A percentile compares a stretch with the other conserved stretches of the same genome.
These are phyloP conservation scores for Drosophila sechellia DNA, from an alignment of 1,140 invertebrate species.

Conservation along the genomic window DNA sequence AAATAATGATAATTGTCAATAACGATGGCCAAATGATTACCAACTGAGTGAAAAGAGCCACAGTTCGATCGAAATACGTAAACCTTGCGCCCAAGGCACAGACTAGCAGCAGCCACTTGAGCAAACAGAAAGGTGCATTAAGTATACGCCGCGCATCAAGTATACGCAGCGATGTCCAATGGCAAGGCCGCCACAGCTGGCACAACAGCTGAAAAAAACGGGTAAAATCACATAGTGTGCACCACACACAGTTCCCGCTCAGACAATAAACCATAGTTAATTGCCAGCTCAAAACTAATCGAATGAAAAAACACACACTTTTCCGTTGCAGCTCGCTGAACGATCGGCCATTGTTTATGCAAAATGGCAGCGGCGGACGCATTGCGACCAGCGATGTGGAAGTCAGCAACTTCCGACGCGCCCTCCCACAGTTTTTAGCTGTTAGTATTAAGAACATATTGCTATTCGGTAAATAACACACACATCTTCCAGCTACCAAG, in stretches of 20 bases:
- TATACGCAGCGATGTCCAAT: constrained; percentile 63
- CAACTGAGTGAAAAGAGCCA: constrained; percentile 24
- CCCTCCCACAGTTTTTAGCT: constrained; percentile 87
- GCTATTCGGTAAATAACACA: constrained; percentile 85
- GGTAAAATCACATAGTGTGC: constrained; percentile 48
- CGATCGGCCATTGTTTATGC: constrained; percentile 82
- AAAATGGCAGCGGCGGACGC: constrained; percentile 61
- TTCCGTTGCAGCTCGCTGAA: constrained; percentile 61
- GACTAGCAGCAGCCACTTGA: constrained; percentile 18
- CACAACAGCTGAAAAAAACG: constrained; percentile 67
- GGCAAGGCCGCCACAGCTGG: constrained; percentile 41
- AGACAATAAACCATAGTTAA: constrained; percentile 33
- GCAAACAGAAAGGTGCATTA: constrained; percentile 29
- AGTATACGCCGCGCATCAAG: constrained; percentile 35
- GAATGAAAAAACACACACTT: constrained; percentile 33
- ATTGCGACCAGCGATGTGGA: constrained; percentile 67
- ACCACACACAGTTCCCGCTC: constrained; percentile 9
- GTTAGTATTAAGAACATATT: constrained; percentile 88
- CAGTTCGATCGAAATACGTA: constrained; percentile 2
- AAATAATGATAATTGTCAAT: constrained; percentile 35
- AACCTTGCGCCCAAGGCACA: constrained; percentile 5
- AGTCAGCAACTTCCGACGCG: constrained; percentile 85
- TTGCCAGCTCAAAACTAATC: constrained; percentile 21
- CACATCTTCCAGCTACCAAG: constrained; percentile 12
- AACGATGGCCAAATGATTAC: constrained; percentile 27